phyloP scores from a whole-genome alignment of 2,888 invertebrate genomes.

The Dryobota labecula region DNA sequence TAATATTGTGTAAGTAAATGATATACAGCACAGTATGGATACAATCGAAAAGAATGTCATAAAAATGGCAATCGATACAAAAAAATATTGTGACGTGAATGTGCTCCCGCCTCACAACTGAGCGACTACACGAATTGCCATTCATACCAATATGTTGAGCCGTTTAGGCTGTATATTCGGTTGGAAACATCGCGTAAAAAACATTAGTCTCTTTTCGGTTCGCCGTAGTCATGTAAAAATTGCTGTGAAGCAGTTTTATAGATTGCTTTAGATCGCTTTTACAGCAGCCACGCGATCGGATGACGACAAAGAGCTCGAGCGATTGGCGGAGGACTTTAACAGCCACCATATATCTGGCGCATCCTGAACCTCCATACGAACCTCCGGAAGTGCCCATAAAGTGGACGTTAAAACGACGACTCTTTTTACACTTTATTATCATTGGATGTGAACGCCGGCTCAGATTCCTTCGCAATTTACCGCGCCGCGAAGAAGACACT shows the following conservation, averaged over 20 bases:
- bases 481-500: constrained; percentile 80
- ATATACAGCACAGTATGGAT: neutral
- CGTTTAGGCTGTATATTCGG: constrained; percentile 42
- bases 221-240: constrained; percentile 63
- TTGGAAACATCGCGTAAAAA: constrained; percentile 47
- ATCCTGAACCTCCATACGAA: constrained; percentile 84
- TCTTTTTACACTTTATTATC: constrained; percentile 91
- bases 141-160: constrained; percentile 44
- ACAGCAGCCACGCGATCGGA: constrained; percentile 69
- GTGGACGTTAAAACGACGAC: constrained; percentile 89
- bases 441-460: constrained; percentile 89
- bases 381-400: constrained; percentile 88
- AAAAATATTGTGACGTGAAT: constrained; percentile 17
- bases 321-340: constrained; percentile 82
- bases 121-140: constrained; percentile 27
- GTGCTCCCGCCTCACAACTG: constrained; percentile 23
- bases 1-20: neutral
- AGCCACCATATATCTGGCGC: constrained; percentile 83
- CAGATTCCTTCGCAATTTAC: constrained; percentile 89
- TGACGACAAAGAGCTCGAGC: constrained; percentile 75
- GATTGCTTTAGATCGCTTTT: constrained; percentile 62
- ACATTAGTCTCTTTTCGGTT: constrained; percentile 44
- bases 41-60: neutral
- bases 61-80: constrained; percentile 22
- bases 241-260: constrained; percentile 67